Evolutionary conservation across 2,888 invertebrate genomes (phyloP).

Genomic region (Alviniconcha strummeri): DNA sequence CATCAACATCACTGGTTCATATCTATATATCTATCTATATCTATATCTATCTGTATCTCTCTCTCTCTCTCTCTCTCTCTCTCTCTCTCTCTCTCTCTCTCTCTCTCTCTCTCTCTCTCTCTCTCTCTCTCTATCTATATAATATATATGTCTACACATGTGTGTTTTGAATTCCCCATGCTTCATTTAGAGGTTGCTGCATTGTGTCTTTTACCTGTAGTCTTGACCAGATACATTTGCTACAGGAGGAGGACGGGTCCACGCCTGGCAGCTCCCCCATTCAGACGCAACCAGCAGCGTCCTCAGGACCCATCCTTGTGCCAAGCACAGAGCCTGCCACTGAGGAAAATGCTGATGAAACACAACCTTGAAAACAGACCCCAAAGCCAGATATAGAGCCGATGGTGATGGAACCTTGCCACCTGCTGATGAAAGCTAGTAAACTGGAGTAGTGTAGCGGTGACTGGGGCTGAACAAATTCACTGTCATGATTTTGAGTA

Average conservation of each 20-base stretch:
- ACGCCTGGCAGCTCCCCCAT: slow-evolving; percentile 51
- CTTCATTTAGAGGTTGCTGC: too few relatives aligned
- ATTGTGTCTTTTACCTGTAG: too few relatives aligned
- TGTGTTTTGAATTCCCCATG: too few relatives aligned
- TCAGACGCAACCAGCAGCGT: slow-evolving; percentile 15
- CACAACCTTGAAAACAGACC: slow-evolving; percentile 53
- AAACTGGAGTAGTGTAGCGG: too few relatives aligned
- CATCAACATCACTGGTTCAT: too few relatives aligned
- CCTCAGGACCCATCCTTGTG: slow-evolving; percentile 47
- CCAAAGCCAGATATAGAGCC: slow-evolving; percentile 54
- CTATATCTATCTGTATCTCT: too few relatives aligned
- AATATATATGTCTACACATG: neutral
- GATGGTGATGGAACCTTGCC: slow-evolving; percentile 36
- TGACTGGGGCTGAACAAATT: too few relatives aligned
- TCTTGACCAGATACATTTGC: neutral
- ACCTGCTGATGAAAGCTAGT: slow-evolving; percentile 15
- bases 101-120: slow-evolving; percentile 7
- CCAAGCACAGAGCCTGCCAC: slow-evolving; percentile 42
- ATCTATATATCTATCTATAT: too few relatives aligned
- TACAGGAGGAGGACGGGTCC: slow-evolving; percentile 53
- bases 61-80: too few relatives aligned
- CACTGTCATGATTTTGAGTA: too few relatives aligned
- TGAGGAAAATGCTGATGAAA: slow-evolving; percentile 45
- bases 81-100: slow-evolving; percentile 10
- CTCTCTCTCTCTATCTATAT: neutral